Evolutionary conservation across 2,888 invertebrate species (phyloP).

Genomic region (Acronicta leporina): DNA sequence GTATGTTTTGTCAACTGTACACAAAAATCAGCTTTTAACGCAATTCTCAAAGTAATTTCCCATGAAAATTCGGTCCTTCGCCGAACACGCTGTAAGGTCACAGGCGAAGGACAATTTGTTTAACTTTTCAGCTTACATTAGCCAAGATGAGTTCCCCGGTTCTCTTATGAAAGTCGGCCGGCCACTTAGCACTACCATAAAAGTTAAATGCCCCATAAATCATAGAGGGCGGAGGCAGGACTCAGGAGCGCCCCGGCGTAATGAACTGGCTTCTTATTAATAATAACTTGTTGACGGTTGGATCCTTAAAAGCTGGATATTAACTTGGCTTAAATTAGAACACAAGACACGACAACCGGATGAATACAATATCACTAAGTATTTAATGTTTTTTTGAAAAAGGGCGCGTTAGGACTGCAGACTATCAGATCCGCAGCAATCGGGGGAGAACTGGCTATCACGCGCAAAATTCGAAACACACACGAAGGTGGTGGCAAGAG

Average conservation of each 20-base stretch:
- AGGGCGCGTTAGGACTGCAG: no score
- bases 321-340: conserved; percentile 35
- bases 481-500: no score
- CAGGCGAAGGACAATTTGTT: conserved; percentile 74
- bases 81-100: conserved; percentile 52
- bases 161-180: conserved; percentile 75
- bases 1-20: neutral
- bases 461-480: no score
- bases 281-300: conserved; percentile 64
- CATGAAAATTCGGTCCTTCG: conserved; percentile 34
- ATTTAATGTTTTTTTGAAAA: no score
- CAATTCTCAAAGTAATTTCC: conserved; percentile 30
- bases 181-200: conserved; percentile 85
- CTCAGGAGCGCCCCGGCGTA: conserved; percentile 63
- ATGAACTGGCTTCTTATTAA: conserved; percentile 82
- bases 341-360: conserved; percentile 46
- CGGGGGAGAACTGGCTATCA: no score
- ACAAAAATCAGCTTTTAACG: conserved; percentile 38
- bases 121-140: conserved; percentile 83
- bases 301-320: conserved; percentile 59
- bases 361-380: conserved; percentile 65
- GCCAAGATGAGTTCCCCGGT: conserved; percentile 76
- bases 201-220: conserved; percentile 86
- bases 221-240: conserved; percentile 70
- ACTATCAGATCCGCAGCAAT: no score